Evolutionary conservation across 2,888 invertebrate species (phyloP), one percentile per base, ranked within the genome.

Genomic region (Xylota segnis): DNA sequence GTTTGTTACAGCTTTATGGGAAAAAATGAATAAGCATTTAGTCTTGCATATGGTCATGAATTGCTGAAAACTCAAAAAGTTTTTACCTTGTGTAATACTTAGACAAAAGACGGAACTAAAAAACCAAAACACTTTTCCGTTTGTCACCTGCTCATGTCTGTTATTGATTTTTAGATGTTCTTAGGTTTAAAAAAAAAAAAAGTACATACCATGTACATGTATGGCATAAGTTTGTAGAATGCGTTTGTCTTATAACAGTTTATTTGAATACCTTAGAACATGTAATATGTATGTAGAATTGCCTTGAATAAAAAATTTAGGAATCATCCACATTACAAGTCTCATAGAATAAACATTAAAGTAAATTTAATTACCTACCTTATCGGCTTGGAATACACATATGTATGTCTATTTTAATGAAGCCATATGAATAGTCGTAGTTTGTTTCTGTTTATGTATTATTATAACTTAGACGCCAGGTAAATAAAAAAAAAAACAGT

Each of bases 21-120:
- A 29, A 27, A 32, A 45, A 23, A 45, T 16, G 27, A 52, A 52
- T 29, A 50, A 47, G 16, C 14, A 63, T 68, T 71, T 27, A 72
- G 77, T 71, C 52, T 72, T 37, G 61, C 58, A 47, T 52, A 40
- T 61, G 76, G 52, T 66, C 61, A 78, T 74, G 63, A 78, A 29
- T 61, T 77, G 61, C 71, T 81, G 71, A 84, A 87, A 87, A 84
- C 78, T 74, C 75, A 61, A 79, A 72, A 77, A 43, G 56, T 76
- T 65, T 76, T 76, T 61, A 66, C 86, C 86, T 86, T 86, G 82
- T 71, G 52, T 47, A 43, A 50, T 71, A 75, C 27, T 79, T 75
- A 79, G 70, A 65, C 56, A 50, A 54, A 86, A 77, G 76, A 76
- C 77, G 77, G 76, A 82, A 86, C 75, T 81, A 37, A 81, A 81